Conservation (phyloP, 2,888 invertebrate genomes). For the Andrena hattorfiana region DNA sequence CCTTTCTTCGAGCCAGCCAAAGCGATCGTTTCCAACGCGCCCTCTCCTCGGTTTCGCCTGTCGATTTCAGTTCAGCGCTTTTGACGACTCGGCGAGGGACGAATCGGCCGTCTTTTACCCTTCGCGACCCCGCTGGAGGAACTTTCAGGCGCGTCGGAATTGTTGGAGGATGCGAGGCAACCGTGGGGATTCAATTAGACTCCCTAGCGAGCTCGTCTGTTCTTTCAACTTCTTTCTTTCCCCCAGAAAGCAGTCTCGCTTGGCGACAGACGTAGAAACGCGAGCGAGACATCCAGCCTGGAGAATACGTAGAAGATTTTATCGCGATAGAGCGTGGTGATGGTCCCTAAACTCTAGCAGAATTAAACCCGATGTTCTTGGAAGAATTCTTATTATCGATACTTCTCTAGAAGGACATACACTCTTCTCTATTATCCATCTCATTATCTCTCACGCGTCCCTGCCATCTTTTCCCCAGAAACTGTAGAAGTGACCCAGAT, state of each 20-base stretch:
- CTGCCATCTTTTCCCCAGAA: neutral
- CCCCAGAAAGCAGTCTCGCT: slow-evolving; percentile 4
- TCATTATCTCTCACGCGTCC: neutral
- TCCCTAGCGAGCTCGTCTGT: neutral
- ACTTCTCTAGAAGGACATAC: too few relatives aligned
- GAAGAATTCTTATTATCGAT: too few relatives aligned
- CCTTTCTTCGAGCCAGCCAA: slow-evolving; percentile 33
- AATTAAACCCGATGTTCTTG: too few relatives aligned
- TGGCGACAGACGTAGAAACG: slow-evolving; percentile 5
- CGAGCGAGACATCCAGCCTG: neutral
- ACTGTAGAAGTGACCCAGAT: neutral
- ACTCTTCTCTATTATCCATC: too few relatives aligned
- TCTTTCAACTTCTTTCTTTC: slow-evolving; percentile 6
- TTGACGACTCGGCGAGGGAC: neutral
- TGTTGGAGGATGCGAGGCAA: slow-evolving; percentile 11
- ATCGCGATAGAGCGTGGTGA: neutral
- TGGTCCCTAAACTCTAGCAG: neutral
- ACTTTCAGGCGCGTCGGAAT: neutral
- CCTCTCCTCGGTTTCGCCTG: slow-evolving; percentile 16
- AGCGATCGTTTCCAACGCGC: slow-evolving; percentile 57
- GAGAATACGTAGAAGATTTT: neutral
- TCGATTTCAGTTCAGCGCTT: neutral
- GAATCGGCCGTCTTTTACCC: neutral
- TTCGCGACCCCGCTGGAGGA: neutral
- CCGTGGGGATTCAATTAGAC: slow-evolving; percentile 32